phyloP scores from a whole-genome alignment of 2,888 invertebrate species.

The Panzeria rudis region DNA sequence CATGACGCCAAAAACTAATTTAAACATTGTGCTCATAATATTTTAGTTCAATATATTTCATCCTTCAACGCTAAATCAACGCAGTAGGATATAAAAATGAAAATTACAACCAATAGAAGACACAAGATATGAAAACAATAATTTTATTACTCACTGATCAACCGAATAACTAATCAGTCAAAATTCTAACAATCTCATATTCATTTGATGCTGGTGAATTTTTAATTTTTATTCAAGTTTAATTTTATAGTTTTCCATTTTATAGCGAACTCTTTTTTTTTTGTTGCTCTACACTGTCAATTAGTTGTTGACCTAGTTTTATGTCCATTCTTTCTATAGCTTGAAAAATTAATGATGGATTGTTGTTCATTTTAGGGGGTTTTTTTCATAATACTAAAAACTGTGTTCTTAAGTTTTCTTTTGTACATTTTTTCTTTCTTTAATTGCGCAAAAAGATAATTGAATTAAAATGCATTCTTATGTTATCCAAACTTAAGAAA shows the following conservation, averaged over 20 bases:
- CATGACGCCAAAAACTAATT: constrained; percentile 4
- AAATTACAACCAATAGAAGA: background rate
- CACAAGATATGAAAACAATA: background rate
- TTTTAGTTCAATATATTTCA: background rate
- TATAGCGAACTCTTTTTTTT: background rate
- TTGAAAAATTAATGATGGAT: constrained; percentile 74
- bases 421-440: background rate
- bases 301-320: constrained; percentile 80
- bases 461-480: constrained; percentile 31
- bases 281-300: constrained; percentile 73
- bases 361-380: constrained; percentile 36
- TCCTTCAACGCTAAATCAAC: background rate
- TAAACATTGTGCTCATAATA: background rate
- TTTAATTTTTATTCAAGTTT: constrained; percentile 2
- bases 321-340: background rate
- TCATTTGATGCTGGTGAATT: background rate
- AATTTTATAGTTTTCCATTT: background rate
- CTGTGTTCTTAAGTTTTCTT: background rate
- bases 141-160: background rate
- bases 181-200: background rate
- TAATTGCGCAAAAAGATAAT: constrained; percentile 32
- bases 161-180: too few relatives aligned
- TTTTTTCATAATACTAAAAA: background rate
- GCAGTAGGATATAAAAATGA: background rate
- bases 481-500: background rate